A percentile compares a stretch with the other conserved stretches of the same genome.
Evolutionary conservation across 2,113 vertebrate genomes (phyloP).

Genomic region (Proteles cristata): DNA sequence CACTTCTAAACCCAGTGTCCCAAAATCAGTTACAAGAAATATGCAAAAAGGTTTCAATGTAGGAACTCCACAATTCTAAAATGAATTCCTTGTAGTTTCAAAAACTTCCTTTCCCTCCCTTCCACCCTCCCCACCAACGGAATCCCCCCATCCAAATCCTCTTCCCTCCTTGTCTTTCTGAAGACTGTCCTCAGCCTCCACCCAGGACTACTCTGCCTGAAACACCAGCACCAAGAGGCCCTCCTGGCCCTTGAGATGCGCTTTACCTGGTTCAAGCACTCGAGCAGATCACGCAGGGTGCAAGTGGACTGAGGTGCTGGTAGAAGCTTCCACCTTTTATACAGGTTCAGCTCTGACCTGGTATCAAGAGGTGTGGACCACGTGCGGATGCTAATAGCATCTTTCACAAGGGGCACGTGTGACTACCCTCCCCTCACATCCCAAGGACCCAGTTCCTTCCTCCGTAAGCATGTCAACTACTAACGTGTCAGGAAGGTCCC

Average conservation of each 20-base stretch:
- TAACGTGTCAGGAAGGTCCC: not conserved
- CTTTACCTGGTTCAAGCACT: conserved; percentile 48
- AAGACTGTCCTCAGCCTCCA: not conserved
- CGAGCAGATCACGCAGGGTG: not conserved
- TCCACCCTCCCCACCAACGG: not conserved
- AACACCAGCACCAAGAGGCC: not conserved
- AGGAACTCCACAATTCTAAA: not conserved
- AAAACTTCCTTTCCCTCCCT: not conserved
- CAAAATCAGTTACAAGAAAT: not conserved
- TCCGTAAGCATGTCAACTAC: conserved; percentile 50
- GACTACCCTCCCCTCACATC: conserved; percentile 41
- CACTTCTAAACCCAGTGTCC: not conserved
- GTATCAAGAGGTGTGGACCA: not conserved
- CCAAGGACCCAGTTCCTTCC: conserved; percentile 40
- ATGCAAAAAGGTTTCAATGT: not conserved
- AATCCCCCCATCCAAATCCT: too few species aligned
- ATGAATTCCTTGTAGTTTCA: not conserved
- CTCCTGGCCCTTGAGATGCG: not conserved
- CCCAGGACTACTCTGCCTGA: not conserved
- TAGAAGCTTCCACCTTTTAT: conserved; percentile 59
- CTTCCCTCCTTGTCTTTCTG: not conserved
- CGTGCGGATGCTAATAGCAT: not conserved
- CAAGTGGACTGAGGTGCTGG: not conserved
- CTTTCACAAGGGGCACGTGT: conserved; percentile 16
- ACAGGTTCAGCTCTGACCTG: not conserved